phyloP scores from a whole-genome alignment of 2,888 invertebrate species.

The Hetaerina titia region DNA sequence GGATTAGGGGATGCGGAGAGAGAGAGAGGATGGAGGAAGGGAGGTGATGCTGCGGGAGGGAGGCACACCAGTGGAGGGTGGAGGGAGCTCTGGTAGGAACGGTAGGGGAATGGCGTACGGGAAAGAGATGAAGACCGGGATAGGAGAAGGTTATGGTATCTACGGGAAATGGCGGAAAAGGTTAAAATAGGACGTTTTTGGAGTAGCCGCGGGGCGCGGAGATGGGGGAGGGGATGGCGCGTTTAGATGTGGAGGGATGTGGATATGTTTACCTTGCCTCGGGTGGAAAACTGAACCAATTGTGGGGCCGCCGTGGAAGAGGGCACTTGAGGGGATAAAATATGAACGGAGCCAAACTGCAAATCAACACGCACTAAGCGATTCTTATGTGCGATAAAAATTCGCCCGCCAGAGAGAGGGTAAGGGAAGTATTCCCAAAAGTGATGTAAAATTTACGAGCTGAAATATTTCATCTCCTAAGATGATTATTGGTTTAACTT shows the following conservation, averaged over 20 bases:
- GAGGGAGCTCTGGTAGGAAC: neutral
- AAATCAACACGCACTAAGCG: neutral
- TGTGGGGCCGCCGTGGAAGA: neutral
- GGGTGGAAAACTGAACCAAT: neutral
- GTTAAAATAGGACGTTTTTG: neutral
- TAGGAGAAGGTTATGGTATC: neutral
- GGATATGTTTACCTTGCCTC: constrained; percentile 15
- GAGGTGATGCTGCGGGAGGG: neutral
- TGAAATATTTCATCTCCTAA: no score
- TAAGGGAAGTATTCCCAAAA: no score
- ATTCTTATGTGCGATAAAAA: neutral
- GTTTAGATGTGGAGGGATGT: neutral
- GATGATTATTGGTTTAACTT: no score
- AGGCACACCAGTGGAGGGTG: neutral
- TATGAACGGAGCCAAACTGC: neutral
- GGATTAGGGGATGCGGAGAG: neutral
- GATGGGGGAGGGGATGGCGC: neutral
- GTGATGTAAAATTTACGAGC: no score
- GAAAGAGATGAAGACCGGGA: neutral
- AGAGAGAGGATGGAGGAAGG: neutral
- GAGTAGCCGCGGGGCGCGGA: neutral
- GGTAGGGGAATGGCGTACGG: neutral
- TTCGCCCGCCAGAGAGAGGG: neutral
- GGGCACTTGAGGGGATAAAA: neutral
- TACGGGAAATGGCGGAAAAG: neutral